Conservation (phyloP, 2,888 invertebrate species). For the Tipula helvola region DNA sequence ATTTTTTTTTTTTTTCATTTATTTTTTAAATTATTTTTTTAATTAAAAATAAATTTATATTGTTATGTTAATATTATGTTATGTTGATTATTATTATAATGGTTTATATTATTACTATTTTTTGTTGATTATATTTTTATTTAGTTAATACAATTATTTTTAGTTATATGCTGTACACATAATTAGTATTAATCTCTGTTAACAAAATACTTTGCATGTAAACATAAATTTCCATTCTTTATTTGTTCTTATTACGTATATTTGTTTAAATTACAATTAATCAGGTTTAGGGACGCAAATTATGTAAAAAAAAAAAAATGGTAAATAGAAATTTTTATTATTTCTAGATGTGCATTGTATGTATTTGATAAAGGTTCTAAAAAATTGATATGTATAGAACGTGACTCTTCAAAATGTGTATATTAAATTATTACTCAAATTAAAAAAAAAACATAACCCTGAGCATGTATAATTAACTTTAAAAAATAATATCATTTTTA, state of each 20-base stretch:
- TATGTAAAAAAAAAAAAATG: neutral
- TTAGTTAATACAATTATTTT: neutral
- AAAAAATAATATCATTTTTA: neutral
- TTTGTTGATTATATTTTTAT: neutral
- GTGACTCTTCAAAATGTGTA: neutral
- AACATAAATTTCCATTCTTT: neutral
- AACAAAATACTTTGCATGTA: neutral
- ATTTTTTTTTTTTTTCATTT: conserved; percentile 4
- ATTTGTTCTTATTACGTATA: neutral
- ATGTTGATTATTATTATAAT: neutral
- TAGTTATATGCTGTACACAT: neutral
- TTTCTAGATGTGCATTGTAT: neutral
- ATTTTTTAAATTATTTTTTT: neutral
- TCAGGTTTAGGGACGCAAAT: neutral
- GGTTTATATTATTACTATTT: neutral
- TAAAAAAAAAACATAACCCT: neutral
- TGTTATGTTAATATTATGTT: conserved; percentile 6
- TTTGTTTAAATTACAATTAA: neutral
- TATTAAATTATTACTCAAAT: neutral
- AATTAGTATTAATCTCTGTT: neutral
- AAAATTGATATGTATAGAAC: neutral
- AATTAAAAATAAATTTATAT: neutral
- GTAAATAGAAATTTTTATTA: neutral
- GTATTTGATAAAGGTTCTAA: too few relatives aligned
- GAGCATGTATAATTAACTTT: neutral